phyloP scores from a whole-genome alignment of 1,140 invertebrate genomes.

The Arion vulgaris region DNA sequence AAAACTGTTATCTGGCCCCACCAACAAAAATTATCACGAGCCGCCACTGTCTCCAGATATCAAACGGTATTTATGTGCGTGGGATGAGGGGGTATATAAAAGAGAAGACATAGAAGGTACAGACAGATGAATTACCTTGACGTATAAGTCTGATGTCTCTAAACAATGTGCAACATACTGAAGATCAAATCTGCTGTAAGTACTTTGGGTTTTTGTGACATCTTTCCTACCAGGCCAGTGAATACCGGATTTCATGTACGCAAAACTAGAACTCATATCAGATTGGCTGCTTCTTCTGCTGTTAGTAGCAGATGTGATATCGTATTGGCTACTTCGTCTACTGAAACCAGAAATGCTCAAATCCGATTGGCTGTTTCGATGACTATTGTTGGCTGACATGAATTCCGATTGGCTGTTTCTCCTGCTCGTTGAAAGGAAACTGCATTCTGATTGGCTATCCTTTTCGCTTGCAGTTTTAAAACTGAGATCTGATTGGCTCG shows the following conservation, averaged over 20 bases:
- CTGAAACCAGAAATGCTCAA: background rate
- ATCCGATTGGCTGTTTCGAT: constrained; percentile 17
- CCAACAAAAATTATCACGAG: no score
- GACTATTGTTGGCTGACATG: background rate
- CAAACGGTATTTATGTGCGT: no score
- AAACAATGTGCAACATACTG: constrained; percentile 41
- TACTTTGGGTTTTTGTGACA: background rate
- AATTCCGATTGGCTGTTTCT: constrained; percentile 27
- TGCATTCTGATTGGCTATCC: constrained; percentile 19
- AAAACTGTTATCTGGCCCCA: no score
- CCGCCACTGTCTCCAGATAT: no score
- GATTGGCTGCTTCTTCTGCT: constrained; percentile 6
- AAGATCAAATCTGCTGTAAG: constrained; percentile 45
- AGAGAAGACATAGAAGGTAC: background rate
- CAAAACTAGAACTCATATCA: background rate
- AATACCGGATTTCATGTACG: background rate
- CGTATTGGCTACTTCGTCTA: constrained; percentile 11
- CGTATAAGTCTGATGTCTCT: constrained; percentile 45
- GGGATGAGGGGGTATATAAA: no score
- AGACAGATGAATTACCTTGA: constrained; percentile 41
- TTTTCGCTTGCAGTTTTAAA: background rate
- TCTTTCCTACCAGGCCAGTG: background rate
- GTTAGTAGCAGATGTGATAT: background rate
- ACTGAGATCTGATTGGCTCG: constrained; percentile 21
- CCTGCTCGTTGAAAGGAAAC: background rate